These are phyloP conservation scores for Cryptosula pallasiana DNA, from an alignment of 2,888 invertebrate species.

Conservation along the genomic window DNA sequence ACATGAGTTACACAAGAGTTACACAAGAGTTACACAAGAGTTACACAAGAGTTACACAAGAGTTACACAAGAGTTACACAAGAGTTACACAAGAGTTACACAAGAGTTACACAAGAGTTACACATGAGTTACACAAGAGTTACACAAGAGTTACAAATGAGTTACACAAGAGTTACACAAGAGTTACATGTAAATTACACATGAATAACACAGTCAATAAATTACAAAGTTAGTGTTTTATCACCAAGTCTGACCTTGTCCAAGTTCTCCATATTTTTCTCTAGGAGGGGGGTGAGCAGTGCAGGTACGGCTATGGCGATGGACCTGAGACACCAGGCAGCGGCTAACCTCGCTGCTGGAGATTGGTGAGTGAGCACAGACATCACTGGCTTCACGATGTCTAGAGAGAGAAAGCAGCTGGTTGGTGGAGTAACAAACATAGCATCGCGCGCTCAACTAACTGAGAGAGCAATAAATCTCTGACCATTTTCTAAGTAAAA, in stretches of 20 bases:
- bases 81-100: not conserved
- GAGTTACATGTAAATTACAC: not conserved
- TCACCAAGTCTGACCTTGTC: slow-evolving; percentile 37
- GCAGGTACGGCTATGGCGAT: slow-evolving; percentile 90
- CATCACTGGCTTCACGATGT: slow-evolving; percentile 70
- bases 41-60: not conserved
- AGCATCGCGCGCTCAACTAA: no score
- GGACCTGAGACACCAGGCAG: slow-evolving; percentile 89
- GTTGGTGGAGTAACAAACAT: no score
- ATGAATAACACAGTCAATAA: no score
- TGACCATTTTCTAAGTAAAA: no score
- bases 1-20: not conserved
- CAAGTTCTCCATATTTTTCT: slow-evolving; percentile 58
- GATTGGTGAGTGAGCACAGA: slow-evolving; percentile 88
- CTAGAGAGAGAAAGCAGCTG: slow-evolving; percentile 49
- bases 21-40: not conserved
- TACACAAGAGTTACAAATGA: not conserved
- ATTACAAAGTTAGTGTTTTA: no score
- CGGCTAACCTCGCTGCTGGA: slow-evolving; percentile 78
- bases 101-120: not conserved
- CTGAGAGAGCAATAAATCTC: no score
- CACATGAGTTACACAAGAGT: not conserved
- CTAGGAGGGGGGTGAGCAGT: slow-evolving; percentile 86
- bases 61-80: not conserved
- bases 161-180: not conserved